Percentiles rank a stretch among this genome's conserved stretches.
phyloP scores from a whole-genome alignment of 2,888 invertebrate species.

The Andrena fulva region DNA sequence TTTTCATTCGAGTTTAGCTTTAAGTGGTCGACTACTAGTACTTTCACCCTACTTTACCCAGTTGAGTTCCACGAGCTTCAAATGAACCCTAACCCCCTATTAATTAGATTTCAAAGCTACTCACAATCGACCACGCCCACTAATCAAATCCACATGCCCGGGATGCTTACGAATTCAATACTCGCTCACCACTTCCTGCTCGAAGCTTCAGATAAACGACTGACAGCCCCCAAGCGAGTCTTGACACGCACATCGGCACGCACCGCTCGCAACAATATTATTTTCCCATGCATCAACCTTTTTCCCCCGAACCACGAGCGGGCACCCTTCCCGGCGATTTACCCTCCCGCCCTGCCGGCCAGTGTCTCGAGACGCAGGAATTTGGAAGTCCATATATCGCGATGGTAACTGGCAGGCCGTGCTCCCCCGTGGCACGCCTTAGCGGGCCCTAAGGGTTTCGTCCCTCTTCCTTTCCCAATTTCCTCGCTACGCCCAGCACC shows the following conservation, averaged over 20 bases:
- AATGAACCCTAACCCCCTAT: too few relatives aligned
- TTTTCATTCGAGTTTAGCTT: too few relatives aligned
- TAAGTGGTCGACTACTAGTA: too few relatives aligned
- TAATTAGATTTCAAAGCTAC: too few relatives aligned
- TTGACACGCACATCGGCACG: not conserved
- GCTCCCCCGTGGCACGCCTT: conserved; percentile 48
- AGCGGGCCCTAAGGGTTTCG: conserved; percentile 56
- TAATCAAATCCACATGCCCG: too few relatives aligned
- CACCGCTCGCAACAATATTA: conserved; percentile 3
- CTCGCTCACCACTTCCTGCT: not conserved
- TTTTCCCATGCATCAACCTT: conserved; percentile 18
- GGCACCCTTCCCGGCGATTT: not conserved
- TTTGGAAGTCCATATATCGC: conserved; percentile 67
- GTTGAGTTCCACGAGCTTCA: too few relatives aligned
- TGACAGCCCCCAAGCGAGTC: not conserved
- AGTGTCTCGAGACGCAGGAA: conserved; percentile 28
- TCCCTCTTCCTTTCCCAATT: conserved; percentile 65
- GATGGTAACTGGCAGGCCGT: conserved; percentile 41
- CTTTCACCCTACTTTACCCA: too few relatives aligned
- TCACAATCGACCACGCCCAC: too few relatives aligned
- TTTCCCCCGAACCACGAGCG: not conserved
- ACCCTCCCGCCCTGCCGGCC: not conserved
- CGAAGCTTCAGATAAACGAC: not conserved
- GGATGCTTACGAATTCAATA: not conserved
- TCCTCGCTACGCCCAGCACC: conserved; percentile 43